Evolutionary conservation across 1,140 invertebrate genomes (phyloP), one percentile per base, ranked within the genome.

Genomic region (Drosophila mauritiana): DNA sequence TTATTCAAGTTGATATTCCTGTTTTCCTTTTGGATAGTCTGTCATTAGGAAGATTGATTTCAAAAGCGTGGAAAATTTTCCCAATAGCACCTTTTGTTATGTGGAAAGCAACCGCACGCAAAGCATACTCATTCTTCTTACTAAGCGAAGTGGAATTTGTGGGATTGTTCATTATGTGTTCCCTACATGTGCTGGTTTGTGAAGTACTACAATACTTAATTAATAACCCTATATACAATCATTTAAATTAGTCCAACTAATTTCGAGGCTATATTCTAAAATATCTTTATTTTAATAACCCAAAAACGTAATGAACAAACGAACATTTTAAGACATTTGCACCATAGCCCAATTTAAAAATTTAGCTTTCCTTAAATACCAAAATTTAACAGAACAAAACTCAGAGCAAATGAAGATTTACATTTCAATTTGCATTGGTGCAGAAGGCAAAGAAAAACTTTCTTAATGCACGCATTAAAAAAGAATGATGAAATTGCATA

Each of bases 21-120:
- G 48, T 49, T 63, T 43, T 53, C 13, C 51, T 57, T 57, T 48
- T 42, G 43, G 54, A 40, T 75, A 76, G 75, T 79, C 83, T 83
- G 83, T 86, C 83, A 86, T 83, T 86, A 86, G 83, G 84, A 88
- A 86, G 83, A 86, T 86, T 89, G 84, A 86, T 86, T 86, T 86
- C 79, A 82, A 88, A 80, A 76, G 70, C 79, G 55, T 77, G 65
- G 63, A 82, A 88, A 77, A 54, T 62, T 64, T 73, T 53, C 31
- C 49, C 39, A 25, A 39, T 58, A 56, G 45, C 62, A 46, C 12
- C 65, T 65, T 73, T 86, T 86, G 62, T 86, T 88, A 61, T 69
- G 58, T 43, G 17, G 3, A 22, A 36, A 15, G 48, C 49, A 67
- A 48, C 58, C 58, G 25, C 80, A 84, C 80, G 76, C 80, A 68